Conservation (phyloP, 2,113 vertebrate species). For the Sciurus niger region DNA sequence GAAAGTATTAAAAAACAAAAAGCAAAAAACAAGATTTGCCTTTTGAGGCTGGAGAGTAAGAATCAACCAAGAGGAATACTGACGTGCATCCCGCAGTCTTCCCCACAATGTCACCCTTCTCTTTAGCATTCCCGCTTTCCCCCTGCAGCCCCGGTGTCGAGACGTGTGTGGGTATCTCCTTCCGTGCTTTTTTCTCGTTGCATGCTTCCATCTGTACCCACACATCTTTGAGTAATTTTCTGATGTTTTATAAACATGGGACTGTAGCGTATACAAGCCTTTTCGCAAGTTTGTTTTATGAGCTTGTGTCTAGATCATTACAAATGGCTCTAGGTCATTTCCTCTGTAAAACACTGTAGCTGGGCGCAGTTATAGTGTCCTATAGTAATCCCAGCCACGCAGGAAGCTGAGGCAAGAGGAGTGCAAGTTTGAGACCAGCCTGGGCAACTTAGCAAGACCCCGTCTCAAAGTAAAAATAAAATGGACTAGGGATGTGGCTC, state of each 20-base stretch:
- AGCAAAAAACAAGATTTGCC: neutral
- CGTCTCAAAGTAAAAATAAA: too few species aligned
- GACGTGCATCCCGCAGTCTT: neutral
- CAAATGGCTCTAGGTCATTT: neutral
- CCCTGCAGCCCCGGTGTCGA: accelerated
- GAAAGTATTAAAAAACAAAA: neutral
- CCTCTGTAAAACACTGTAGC: neutral
- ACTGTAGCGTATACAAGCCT: neutral
- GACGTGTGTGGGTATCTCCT: neutral
- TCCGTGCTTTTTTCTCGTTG: neutral
- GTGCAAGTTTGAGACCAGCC: too few species aligned
- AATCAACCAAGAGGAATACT: neutral
- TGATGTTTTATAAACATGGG: neutral
- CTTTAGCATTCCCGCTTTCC: neutral
- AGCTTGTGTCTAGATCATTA: neutral
- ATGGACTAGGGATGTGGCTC: too few species aligned
- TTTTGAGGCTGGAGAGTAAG: neutral
- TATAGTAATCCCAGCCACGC: too few species aligned
- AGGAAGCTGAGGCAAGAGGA: too few species aligned
- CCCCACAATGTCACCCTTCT: neutral
- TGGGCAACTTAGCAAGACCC: too few species aligned
- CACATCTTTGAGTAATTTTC: neutral
- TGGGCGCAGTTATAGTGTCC: too few species aligned
- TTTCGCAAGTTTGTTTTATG: neutral
- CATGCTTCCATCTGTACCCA: neutral